A percentile compares a stretch with the other conserved stretches of the same genome.
These are phyloP conservation scores for Aphelocoma coerulescens DNA, from an alignment of 2,113 vertebrate genomes.

Conservation along the genomic window DNA sequence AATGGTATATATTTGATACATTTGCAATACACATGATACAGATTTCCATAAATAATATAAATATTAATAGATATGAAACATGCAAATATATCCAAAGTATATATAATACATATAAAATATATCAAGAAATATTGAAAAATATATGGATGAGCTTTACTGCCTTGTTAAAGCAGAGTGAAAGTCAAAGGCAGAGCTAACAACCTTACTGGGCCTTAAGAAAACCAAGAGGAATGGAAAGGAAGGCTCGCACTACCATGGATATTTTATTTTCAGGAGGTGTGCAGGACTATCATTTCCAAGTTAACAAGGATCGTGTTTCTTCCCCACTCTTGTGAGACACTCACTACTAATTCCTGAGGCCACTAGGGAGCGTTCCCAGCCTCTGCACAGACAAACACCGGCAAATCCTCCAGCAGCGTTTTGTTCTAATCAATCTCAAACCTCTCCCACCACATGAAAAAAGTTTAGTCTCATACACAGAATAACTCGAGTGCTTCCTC, in stretches of 20 bases:
- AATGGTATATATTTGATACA: not conserved
- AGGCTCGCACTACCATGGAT: not conserved
- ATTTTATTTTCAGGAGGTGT: not conserved
- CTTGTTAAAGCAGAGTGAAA: not conserved
- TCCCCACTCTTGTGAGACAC: not conserved
- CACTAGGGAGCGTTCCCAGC: constrained; percentile 63
- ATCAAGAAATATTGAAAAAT: not conserved
- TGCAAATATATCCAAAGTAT: not conserved
- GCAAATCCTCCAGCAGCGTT: not conserved
- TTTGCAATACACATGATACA: not conserved
- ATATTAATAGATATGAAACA: not conserved
- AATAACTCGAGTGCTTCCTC: not conserved
- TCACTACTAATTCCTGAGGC: not conserved
- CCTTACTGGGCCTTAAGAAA: not conserved
- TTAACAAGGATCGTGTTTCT: not conserved
- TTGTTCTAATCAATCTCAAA: not conserved
- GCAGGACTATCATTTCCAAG: not conserved
- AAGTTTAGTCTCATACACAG: not conserved
- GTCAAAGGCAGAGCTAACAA: not conserved
- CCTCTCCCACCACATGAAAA: not conserved
- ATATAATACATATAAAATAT: not conserved
- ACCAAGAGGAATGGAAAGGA: not conserved
- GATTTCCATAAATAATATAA: not conserved
- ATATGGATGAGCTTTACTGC: not conserved
- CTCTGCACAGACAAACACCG: not conserved